Evolutionary conservation across 2,888 invertebrate genomes (phyloP).

Genomic region (Rhodophaea formosa): DNA sequence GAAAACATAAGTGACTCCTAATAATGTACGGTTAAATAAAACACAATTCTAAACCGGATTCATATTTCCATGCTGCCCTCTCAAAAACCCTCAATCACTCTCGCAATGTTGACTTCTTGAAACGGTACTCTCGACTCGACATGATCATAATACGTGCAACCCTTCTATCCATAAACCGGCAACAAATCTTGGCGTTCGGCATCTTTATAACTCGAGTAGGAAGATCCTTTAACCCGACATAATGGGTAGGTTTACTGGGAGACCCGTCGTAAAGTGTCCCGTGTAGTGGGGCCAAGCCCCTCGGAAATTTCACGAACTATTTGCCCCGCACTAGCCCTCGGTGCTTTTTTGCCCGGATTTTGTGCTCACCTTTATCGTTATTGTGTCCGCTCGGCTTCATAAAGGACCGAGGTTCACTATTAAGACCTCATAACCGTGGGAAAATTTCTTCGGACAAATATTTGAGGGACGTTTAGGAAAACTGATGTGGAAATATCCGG

Average conservation of each 20-base stretch:
- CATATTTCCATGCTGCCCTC: slow-evolving; percentile 59
- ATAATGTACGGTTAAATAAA: slow-evolving; percentile 30
- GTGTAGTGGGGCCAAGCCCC: slow-evolving; percentile 62
- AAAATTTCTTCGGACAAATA: slow-evolving; percentile 45
- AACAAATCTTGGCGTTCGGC: slow-evolving; percentile 77
- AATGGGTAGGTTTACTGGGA: slow-evolving; percentile 78
- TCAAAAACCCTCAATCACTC: slow-evolving; percentile 67
- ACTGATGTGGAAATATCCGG: slow-evolving; percentile 27
- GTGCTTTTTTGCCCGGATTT: slow-evolving; percentile 80
- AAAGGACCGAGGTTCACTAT: slow-evolving; percentile 72
- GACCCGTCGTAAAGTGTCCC: slow-evolving; percentile 79
- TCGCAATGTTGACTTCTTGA: slow-evolving; percentile 77
- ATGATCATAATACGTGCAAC: slow-evolving; percentile 78
- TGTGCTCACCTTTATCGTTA: slow-evolving; percentile 80
- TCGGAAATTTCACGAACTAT: slow-evolving; percentile 80
- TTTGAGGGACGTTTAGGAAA: slow-evolving; percentile 21
- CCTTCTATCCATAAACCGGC: slow-evolving; percentile 77
- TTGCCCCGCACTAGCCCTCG: slow-evolving; percentile 76
- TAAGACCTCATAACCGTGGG: slow-evolving; percentile 81
- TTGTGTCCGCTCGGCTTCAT: slow-evolving; percentile 79
- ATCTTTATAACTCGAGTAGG: slow-evolving; percentile 77
- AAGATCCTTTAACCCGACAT: slow-evolving; percentile 79
- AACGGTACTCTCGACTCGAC: slow-evolving; percentile 74
- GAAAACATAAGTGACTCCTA: background rate
- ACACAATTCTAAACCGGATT: slow-evolving; percentile 45